These are phyloP conservation scores for Leptoteleia sp. DNA, from an alignment of 1,140 invertebrate genomes.

Conservation along the genomic window DNA sequence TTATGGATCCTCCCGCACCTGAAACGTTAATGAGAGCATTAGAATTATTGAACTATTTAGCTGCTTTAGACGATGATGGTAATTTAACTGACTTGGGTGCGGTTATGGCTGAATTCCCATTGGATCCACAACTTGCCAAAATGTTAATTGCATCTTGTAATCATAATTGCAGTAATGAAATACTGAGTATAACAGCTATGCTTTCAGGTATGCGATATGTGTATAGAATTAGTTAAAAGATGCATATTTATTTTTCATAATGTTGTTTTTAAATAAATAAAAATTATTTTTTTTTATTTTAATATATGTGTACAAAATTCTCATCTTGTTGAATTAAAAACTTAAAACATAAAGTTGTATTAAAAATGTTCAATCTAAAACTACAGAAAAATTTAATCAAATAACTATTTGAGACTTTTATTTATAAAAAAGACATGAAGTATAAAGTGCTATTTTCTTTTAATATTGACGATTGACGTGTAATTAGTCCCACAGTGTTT, in stretches of 20 bases:
- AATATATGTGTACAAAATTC: too few relatives aligned
- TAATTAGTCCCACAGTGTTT: slow-evolving; percentile 99
- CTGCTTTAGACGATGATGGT: slow-evolving; percentile 97
- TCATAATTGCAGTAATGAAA: slow-evolving; percentile 99
- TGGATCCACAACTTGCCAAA: slow-evolving; percentile 99
- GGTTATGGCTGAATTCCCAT: slow-evolving; percentile 99
- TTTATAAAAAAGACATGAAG: too few relatives aligned
- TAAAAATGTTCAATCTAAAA: too few relatives aligned
- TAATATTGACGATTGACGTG: slow-evolving; percentile 81
- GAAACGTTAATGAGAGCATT: slow-evolving; percentile 99
- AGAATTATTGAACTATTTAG: slow-evolving; percentile 98
- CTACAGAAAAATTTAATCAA: too few relatives aligned
- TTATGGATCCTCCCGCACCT: slow-evolving; percentile 99
- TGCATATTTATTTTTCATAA: too few relatives aligned
- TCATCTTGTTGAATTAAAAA: too few relatives aligned
- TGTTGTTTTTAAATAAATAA: too few relatives aligned
- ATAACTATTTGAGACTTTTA: too few relatives aligned
- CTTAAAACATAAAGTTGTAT: too few relatives aligned
- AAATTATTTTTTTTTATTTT: too few relatives aligned
- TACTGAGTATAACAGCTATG: slow-evolving; percentile 99
- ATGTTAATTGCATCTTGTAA: slow-evolving; percentile 98
- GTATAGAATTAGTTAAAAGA: slow-evolving; percentile 7
- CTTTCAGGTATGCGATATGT: slow-evolving; percentile 91
- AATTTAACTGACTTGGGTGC: slow-evolving; percentile 97
- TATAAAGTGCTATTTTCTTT: slow-evolving; percentile 69